Percentiles rank a stretch among this genome's conserved stretches.
Conservation (phyloP, 1,140 invertebrate genomes). For the Drosophila busckii region DNA sequence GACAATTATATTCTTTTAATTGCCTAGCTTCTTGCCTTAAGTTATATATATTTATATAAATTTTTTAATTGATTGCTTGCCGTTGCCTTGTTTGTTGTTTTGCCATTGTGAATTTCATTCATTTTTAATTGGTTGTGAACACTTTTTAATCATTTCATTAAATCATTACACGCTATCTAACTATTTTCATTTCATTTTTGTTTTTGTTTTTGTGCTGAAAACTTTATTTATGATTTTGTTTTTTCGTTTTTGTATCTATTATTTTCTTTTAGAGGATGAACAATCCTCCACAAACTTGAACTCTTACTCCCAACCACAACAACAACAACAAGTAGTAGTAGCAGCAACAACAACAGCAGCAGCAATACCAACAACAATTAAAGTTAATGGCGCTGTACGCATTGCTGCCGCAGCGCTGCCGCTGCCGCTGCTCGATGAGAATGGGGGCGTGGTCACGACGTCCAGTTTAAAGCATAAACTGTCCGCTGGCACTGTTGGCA, state of each 20-base stretch:
- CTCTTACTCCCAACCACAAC: constrained; percentile 22
- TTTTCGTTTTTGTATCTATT: constrained; percentile 21
- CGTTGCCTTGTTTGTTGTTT: not conserved
- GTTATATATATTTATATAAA: too few species aligned
- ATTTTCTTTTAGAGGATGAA: constrained; percentile 47
- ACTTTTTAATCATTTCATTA: constrained; percentile 28
- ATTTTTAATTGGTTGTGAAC: constrained; percentile 1
- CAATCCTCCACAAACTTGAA: constrained; percentile 49
- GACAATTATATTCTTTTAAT: too few species aligned
- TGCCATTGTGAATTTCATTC: not conserved
- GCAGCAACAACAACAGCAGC: constrained; percentile 18
- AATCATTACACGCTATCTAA: constrained; percentile 13
- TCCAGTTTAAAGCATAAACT: constrained; percentile 54
- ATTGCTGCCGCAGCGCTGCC: constrained; percentile 16
- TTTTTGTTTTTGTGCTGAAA: constrained; percentile 19
- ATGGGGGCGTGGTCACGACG: constrained; percentile 5
- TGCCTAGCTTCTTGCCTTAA: too few species aligned
- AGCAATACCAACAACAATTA: constrained; percentile 15
- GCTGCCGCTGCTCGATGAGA: not conserved
- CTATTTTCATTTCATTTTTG: constrained; percentile 11
- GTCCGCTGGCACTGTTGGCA: constrained; percentile 1
- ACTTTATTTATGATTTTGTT: constrained; percentile 32
- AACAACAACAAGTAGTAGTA: constrained; percentile 28
- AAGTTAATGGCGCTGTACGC: not conserved
- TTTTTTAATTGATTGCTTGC: constrained; percentile 13